Conservation (phyloP, 2,113 vertebrate species). For the Labeo rohita region DNA sequence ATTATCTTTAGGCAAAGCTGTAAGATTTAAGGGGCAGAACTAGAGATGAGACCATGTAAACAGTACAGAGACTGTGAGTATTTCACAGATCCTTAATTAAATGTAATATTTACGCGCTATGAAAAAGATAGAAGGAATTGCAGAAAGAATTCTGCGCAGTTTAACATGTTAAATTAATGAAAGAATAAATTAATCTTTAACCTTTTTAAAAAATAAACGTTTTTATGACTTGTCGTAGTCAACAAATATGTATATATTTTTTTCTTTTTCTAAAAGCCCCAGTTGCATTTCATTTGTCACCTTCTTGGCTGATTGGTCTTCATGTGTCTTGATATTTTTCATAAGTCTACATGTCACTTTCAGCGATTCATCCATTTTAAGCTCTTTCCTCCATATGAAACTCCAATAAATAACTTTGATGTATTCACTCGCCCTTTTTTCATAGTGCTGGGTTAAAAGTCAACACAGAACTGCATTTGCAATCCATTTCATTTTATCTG, state of each 20-base stretch:
- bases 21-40: neutral
- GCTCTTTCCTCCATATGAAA: neutral
- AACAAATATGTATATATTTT: neutral
- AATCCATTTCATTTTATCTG: neutral
- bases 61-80: neutral
- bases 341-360: neutral
- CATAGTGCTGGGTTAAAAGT: conserved; percentile 1
- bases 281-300: neutral
- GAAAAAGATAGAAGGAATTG: neutral
- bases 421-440: neutral
- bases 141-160: neutral
- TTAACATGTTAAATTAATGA: too few species aligned
- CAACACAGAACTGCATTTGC: neutral
- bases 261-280: neutral
- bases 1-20: conserved; percentile 11
- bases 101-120: neutral
- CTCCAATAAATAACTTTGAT: neutral
- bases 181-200: too few species aligned
- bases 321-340: neutral
- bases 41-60: conserved; percentile 4
- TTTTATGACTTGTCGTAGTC: too few species aligned
- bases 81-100: neutral
- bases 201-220: too few species aligned
- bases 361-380: neutral
- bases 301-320: neutral